A percentile compares a stretch with the other conserved stretches of the same genome.
phyloP scores from a whole-genome alignment of 2,113 vertebrate species.

The Neotragus pygmaeus region DNA sequence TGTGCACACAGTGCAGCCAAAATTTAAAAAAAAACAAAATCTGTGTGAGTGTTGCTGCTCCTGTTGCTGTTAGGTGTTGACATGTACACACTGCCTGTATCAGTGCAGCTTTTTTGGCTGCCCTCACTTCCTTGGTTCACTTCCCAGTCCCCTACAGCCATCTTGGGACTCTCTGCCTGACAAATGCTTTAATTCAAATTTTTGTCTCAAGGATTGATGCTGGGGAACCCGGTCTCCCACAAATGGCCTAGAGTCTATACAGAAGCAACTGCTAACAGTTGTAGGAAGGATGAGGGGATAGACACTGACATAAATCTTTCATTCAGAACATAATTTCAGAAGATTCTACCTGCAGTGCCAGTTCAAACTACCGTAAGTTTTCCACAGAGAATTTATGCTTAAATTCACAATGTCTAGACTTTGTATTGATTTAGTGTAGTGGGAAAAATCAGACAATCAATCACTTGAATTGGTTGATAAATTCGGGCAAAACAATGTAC shows the following conservation, averaged over 20 bases:
- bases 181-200: not conserved
- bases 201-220: not conserved
- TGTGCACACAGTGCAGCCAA: too few species aligned
- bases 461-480: not conserved
- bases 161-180: not conserved
- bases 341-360: not conserved
- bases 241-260: not conserved
- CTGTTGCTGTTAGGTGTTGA: not conserved
- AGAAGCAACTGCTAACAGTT: not conserved
- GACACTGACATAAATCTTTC: not conserved
- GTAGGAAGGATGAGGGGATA: not conserved
- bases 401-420: conserved; percentile 9
- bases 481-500: not conserved
- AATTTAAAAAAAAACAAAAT: not conserved
- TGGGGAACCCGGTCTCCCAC: not conserved
- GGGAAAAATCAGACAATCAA: not conserved
- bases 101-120: not conserved
- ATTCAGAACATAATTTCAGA: not conserved
- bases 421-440: not conserved
- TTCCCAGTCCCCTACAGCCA: not conserved
- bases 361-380: not conserved
- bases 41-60: not conserved
- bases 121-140: not conserved
- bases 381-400: not conserved
- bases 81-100: not conserved